Evolutionary conservation across 2,888 invertebrate genomes (phyloP), one percentile per base, ranked within the genome.

Genomic region (Arctia plantaginis): DNA sequence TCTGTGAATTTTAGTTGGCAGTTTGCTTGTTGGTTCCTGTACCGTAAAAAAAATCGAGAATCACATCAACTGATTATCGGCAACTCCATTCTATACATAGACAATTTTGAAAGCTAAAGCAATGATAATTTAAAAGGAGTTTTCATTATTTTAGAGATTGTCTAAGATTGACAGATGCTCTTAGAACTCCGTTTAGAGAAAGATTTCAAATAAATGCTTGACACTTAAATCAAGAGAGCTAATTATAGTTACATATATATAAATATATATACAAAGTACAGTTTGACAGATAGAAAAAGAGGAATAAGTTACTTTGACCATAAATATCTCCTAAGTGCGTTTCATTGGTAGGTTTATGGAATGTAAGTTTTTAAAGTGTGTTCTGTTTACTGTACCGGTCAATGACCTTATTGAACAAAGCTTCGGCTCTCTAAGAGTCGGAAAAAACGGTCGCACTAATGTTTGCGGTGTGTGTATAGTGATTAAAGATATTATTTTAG

Each of bases 361-460:
- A n/a, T 35, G 18, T 7, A 69, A 51, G 47, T 51, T 15, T 33
- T 51, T 51, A 13, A 47, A 47, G 12, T 51, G 15, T 72, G 65
- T n/a, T 62, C 18, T 77, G 72, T 76, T 75, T 71, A 64, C 41
- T 20, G 6, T 69, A 8, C 35, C 3, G 39, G 69, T 69, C 39
- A 69, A 20, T 39, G 69, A 59, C 55, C 82, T 77, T 64, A 23
- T 33, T 44, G 55, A 71, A 74, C 76, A 44, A 79, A 64, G 66
- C 66, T 82, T 68, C 30, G 44, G 10, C 39, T 62, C 23, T n/a
- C 7, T 73, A 64, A 35, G 39, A 39, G 13, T n/a, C 77, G 72
- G 65, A 64, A 75, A 41, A 71, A 15, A 7, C 20, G 47, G 59
- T 20, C 39, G 8, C 1, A 59, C 47, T 27, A 72, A 47, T 71